These are phyloP conservation scores for Cygnus atratus DNA, from an alignment of 2,113 vertebrate genomes.

Conservation along the genomic window DNA sequence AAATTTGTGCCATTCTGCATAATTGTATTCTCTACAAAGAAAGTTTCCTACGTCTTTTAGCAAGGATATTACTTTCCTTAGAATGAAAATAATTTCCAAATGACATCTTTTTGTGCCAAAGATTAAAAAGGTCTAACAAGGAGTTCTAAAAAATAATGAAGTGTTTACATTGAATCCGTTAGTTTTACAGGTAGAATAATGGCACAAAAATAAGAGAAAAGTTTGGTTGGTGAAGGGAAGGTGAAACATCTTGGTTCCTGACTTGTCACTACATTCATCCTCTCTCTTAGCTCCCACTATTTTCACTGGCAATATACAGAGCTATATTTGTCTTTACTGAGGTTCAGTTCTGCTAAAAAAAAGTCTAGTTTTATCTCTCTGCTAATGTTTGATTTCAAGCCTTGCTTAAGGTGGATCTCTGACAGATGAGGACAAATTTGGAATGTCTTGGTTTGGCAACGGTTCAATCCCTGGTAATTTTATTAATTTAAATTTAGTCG, in stretches of 20 bases:
- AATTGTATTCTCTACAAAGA: slow-evolving; percentile 45
- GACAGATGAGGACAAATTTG: not conserved
- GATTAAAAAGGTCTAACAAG: slow-evolving; percentile 64
- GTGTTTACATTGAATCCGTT: slow-evolving; percentile 39
- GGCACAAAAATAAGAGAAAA: slow-evolving; percentile 42
- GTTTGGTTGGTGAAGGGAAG: slow-evolving; percentile 52
- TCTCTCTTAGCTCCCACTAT: not conserved
- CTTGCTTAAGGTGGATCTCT: not conserved
- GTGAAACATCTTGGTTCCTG: slow-evolving; percentile 1
- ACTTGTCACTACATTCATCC: not conserved
- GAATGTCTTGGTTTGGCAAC: not conserved
- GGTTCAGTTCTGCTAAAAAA: not conserved
- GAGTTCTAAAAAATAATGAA: slow-evolving; percentile 45
- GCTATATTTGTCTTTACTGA: not conserved
- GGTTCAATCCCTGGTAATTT: not conserved
- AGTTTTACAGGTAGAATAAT: slow-evolving; percentile 53
- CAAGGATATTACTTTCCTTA: slow-evolving; percentile 22
- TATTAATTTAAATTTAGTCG: not conserved
- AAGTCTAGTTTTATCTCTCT: not conserved
- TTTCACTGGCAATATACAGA: not conserved
- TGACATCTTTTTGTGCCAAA: slow-evolving; percentile 31
- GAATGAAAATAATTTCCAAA: slow-evolving; percentile 57
- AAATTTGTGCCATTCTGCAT: slow-evolving; percentile 64
- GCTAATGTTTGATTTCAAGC: not conserved
- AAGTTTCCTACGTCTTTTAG: slow-evolving; percentile 30